A percentile compares a stretch with the other conserved stretches of the same genome.
These are phyloP conservation scores for Homarus americanus DNA, from an alignment of 1,140 invertebrate species.

Conservation along the genomic window DNA sequence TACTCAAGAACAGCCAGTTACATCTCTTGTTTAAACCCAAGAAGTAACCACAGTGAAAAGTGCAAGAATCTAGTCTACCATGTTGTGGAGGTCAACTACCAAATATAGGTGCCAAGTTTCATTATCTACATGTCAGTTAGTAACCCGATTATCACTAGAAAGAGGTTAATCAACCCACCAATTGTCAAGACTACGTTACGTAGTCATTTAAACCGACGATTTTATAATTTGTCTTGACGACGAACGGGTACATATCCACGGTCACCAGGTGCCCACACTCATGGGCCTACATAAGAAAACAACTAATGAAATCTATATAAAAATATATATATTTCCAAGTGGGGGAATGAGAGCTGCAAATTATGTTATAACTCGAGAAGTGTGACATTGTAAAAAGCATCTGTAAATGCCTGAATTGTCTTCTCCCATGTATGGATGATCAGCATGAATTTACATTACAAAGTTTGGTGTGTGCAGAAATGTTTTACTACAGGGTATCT, in stretches of 20 bases:
- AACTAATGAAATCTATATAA: conserved; percentile 17
- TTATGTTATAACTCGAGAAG: not conserved
- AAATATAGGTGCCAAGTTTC: conserved; percentile 34
- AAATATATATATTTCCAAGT: conserved; percentile 35
- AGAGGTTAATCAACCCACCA: conserved; percentile 22
- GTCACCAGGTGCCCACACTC: not conserved
- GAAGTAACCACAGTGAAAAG: conserved; percentile 40
- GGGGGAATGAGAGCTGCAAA: conserved; percentile 9
- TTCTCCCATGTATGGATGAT: not conserved
- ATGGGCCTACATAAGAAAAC: conserved; percentile 8
- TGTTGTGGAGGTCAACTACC: conserved; percentile 57
- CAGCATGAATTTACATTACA: not conserved
- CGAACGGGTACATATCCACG: not conserved
- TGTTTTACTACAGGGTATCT: too few species aligned
- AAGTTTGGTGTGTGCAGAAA: not conserved
- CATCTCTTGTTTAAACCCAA: conserved; percentile 45
- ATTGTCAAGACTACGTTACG: conserved; percentile 20
- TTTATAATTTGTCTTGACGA: not conserved
- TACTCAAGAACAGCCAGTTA: conserved; percentile 56
- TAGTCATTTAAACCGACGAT: conserved; percentile 15
- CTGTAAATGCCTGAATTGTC: not conserved
- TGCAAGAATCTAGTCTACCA: conserved; percentile 46
- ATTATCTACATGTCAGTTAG: conserved; percentile 26
- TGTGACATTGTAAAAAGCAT: not conserved
- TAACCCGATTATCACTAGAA: conserved; percentile 27